Evolutionary conservation across 37 sponge, comb jelly and placozoan species (phyloP), one percentile per base, ranked within the genome.

Genomic region (Cladorhizidae sp.): DNA sequence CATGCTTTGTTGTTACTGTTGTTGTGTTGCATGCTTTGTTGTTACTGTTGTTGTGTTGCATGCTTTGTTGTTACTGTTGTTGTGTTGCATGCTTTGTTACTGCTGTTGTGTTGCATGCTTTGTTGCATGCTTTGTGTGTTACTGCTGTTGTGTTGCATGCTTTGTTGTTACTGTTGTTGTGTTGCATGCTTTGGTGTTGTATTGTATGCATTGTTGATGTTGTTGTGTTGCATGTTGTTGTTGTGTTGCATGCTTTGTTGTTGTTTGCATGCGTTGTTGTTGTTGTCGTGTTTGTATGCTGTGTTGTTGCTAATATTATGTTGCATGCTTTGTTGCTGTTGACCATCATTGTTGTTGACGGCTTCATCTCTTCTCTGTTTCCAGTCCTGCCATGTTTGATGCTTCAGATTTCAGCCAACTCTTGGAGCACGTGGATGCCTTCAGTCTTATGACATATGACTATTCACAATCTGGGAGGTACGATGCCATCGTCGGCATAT

Each of bases 381-480:
- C 71, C 32, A 3, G 26, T 36, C 55, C 0, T 57, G 74, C 79
- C 29, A 72, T 91, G 69, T 95, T 98, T 89, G 93, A 83, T 59
- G 62, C 79, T 17, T 56, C 80, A 25, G 98, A 98, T 51, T 98
- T 95, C 52, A 49, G 87, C 39, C 80, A 57, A 58, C 80, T 98
- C 21, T 77, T 76, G 0, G 83, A 85, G 31, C 67, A 88, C 74
- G 92, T 98, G 14, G 97, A 96, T 86, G 84, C 68, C 3, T 96
- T 99, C 75, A 90, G 93, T 67, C 76, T 96, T 50, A 99, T 94
- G 93, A 94, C 99, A 37, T 99, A 99, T 70, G 99, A 99, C 83
- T 96, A 87, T 59, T 86, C 95, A 12, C 67, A 64, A 20, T 88
- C 91, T 51, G 75, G 76, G 41, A 90, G 84, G 95, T 95, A 29